Evolutionary conservation across 1,140 invertebrate genomes (phyloP).

Genomic region (Streblospio benedicti): DNA sequence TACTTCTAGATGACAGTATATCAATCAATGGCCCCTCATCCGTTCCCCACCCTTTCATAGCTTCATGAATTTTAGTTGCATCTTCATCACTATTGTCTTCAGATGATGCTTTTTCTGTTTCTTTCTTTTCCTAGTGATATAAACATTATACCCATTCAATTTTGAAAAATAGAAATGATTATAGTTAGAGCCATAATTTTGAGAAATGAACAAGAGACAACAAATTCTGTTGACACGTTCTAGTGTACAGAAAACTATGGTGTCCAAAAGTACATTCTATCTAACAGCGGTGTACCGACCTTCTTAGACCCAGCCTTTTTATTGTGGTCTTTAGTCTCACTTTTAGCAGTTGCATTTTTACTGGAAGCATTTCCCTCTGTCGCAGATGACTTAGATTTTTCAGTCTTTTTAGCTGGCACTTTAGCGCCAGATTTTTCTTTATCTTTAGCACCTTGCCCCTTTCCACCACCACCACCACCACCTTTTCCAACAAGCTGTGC

Average conservation of each 20-base stretch:
- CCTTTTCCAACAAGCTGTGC: not conserved
- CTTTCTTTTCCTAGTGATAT: slow-evolving; percentile 8
- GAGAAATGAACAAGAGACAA: not conserved
- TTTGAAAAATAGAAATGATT: no score
- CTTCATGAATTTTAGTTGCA: slow-evolving; percentile 33
- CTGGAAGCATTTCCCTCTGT: not conserved
- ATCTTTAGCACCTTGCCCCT: not conserved
- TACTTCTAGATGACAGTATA: slow-evolving; percentile 72
- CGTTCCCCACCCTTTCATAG: slow-evolving; percentile 52
- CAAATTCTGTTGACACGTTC: not conserved
- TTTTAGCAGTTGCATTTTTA: not conserved
- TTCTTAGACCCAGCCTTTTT: not conserved
- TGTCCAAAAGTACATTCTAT: not conserved
- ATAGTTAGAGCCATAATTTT: no score
- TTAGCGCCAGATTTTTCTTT: not conserved
- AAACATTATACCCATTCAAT: not conserved
- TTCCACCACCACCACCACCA: not conserved
- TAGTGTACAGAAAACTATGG: not conserved
- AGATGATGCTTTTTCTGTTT: slow-evolving; percentile 27
- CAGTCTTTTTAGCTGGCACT: not conserved
- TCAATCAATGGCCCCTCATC: slow-evolving; percentile 86
- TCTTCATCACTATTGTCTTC: slow-evolving; percentile 43
- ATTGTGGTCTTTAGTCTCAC: not conserved
- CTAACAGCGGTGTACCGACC: not conserved
- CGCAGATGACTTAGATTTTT: not conserved